Evolutionary conservation across 2,888 invertebrate species (phyloP), one percentile per base, ranked within the genome.

Genomic region (Nasonia oneida): DNA sequence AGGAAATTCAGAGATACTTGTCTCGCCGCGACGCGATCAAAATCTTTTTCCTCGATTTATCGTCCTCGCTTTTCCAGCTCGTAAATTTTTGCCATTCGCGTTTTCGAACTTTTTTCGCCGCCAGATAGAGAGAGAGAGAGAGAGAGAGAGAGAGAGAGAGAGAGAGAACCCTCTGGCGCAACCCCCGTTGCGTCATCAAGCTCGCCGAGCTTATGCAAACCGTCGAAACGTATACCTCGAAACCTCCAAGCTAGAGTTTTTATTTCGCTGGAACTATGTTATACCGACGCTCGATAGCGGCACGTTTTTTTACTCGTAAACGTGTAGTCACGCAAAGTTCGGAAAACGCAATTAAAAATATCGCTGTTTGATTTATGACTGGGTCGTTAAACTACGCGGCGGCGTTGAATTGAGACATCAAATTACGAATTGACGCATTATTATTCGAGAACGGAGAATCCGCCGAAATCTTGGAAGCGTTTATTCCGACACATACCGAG

Each of bases 41-140:
- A 81, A 81, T 81, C 61, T 81, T 61, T 81, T 61, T 73, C n/a
- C n/a, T 8, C 42, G 74, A 81, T 81, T 81, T 74, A 81, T 81
- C 37, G 18, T 50, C 18, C 29, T 8, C 18, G 23, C 29, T 61
- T 73, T 42, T 73, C 39, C 39, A 61, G 42, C 57, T 61, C 74
- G 47, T 81, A 74, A 61, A 57, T 81, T 73, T 73, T 42, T 71
- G 12, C 39, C 42, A 39, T 73, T 73, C 73, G 14, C 47, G 42
- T 73, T 73, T 73, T 23, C 42, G n/a, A 23, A 1, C 23, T 73
- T 23, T 71, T 23, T 71, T 61, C n/a, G 18, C n/a, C n/a, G 70
- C 70, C 6, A 47, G 5, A 47, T 12, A 8, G 29, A 29, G 29
- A 53, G 53, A 53, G 53, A 53, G 53, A 53, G 18, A 53, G 53